These are phyloP conservation scores for Bubo blakistoni DNA, from an alignment of 2,113 vertebrate species.

Conservation along the genomic window DNA sequence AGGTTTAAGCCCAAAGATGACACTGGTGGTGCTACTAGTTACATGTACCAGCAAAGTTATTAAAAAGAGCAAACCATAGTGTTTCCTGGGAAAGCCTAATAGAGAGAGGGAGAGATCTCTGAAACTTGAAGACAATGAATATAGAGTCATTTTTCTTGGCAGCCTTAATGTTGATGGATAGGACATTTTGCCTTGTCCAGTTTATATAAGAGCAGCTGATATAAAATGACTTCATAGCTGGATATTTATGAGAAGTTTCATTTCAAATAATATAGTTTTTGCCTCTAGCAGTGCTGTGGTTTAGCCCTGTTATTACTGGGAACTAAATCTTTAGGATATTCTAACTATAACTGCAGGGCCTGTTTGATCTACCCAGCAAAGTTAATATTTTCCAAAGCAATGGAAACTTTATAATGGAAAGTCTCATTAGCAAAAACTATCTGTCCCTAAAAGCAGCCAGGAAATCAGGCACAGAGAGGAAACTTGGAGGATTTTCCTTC, in stretches of 20 bases:
- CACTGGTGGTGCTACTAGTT: not conserved
- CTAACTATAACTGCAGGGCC: slow-evolving; percentile 64
- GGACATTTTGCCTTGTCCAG: slow-evolving; percentile 60
- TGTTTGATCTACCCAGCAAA: slow-evolving; percentile 46
- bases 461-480: slow-evolving; percentile 27
- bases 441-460: slow-evolving; percentile 60
- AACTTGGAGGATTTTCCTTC: not conserved
- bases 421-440: slow-evolving; percentile 63
- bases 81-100: not conserved
- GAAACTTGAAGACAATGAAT: slow-evolving; percentile 37
- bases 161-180: slow-evolving; percentile 46
- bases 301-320: slow-evolving; percentile 69
- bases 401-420: slow-evolving; percentile 71
- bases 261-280: slow-evolving; percentile 75
- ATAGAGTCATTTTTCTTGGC: slow-evolving; percentile 46
- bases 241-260: slow-evolving; percentile 79
- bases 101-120: slow-evolving; percentile 5
- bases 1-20: not conserved
- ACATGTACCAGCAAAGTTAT: not conserved
- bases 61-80: not conserved
- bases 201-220: slow-evolving; percentile 72
- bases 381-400: slow-evolving; percentile 72
- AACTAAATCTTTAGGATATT: slow-evolving; percentile 75
- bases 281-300: slow-evolving; percentile 59
- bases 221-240: slow-evolving; percentile 71